Evolutionary conservation across 2,797 vertebrate genomes (phyloP), one percentile per base, ranked within the genome.

Genomic region (Todus mexicanus): DNA sequence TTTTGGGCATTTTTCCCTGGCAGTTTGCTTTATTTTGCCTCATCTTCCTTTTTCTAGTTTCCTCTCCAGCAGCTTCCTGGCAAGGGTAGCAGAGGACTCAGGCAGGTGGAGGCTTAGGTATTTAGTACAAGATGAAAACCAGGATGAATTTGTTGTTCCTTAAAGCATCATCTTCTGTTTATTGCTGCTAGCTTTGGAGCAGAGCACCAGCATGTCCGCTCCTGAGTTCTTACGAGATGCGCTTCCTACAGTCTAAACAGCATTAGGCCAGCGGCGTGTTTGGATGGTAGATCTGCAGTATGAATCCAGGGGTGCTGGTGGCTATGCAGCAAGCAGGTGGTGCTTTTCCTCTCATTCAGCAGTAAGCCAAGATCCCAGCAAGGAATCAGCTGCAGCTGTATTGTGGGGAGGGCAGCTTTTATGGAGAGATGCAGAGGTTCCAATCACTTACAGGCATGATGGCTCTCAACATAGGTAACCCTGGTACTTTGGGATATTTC

Each of bases 1-100:
- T 96, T 97, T 96, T 96, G 96, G 96, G 96, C 94, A 95, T 95
- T 96, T 97, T 94, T 97, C 92, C 81, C 78, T 96, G 93, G 93
- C 85, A 96, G 75, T 95, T 96, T 87, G 84, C 89, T 96, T 94
- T 92, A 93, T 97, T 96, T 97, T 96, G 56, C 79, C 59, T 96
- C 87, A 77, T 93, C 71, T 93, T 93, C 81, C 65, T 84, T 96
- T 94, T 90, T 83, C 75, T 89, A 70, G 87, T 95, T 97, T 97
- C 91, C 89, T 90, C 69, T 74, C 89, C 71, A 87, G 77, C 91
- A 94, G 92, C 73, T 95, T 94, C 66, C 63, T 92, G 83, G 91
- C 90, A 94, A 87, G 57, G 82, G 47, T 59, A 38, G 82, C 73
- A 78, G 65, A 82, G 61, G 42, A 89, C 79, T 83, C 71, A 68